Evolutionary conservation across 2,888 invertebrate genomes (phyloP), one percentile per base, ranked within the genome.

Genomic region (Raillietiella orientalis): DNA sequence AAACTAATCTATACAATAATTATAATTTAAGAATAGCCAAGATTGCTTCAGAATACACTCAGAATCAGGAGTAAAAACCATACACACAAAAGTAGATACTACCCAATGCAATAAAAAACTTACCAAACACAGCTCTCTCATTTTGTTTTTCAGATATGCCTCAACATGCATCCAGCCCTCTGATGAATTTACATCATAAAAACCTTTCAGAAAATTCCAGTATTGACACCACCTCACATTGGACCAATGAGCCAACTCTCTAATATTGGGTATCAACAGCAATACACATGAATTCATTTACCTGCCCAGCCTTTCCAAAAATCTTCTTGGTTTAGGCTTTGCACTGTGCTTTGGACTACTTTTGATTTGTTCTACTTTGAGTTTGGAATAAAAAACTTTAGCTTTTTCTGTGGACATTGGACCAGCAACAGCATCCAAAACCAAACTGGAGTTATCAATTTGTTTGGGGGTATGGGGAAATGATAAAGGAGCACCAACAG

Each of bases 191-290:
- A 90, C 52, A 44, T 90, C 69, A 1, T 67, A 56, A 44, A 71
- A 79, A 2, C 59, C 58, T 35, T 67, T 65, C 9, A 87, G 49
- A 42, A 87, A 87, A 4, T 66, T 64, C 87, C 87, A 90, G 47
- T 74, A 74, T 40, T 90, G 87, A 31, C 62, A 65, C 84, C 84
- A 87, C 6, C 59, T 57, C 0, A 74, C 55, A 27, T 64, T 55
- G 43, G 61, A 57, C 42, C 67, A 56, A 32, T 59, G 58, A 1
- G 75, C 72, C 33, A 69, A 42, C 34, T 55, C 29, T 11, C 33
- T 32, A 14, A n/a, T n/a, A n/a, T n/a, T n/a, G n/a, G n/a, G n/a
- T n/a, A n/a, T n/a, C n/a, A n/a, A n/a, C n/a, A n/a, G n/a, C n/a
- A n/a, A 4, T 10, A 10, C 15, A 14, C 13, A 11, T 28, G 5